Base-by-base conservation (phyloP, 2,888 invertebrate species). In the Euclidia mi region DNA sequence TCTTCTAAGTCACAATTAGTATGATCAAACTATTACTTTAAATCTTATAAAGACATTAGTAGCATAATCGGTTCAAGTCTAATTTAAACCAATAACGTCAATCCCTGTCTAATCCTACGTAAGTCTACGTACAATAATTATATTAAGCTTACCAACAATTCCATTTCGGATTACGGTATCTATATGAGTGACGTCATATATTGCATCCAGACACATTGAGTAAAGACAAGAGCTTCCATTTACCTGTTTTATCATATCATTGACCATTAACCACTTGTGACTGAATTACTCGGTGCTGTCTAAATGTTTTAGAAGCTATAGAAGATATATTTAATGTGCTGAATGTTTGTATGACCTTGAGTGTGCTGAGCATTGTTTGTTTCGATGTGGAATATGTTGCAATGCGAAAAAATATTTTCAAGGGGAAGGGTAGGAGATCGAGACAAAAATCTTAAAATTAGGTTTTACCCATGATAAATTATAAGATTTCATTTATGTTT, bases 141-240 rank as follows among this genome's bases (percentile, higher is more conserved):
- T 7, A 1, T 31, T 42, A 41, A 68, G 43, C 38, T 48, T 3
- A 0, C 10, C 12, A 32, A 51, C 31, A 67, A 56, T 58, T 48
- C 47, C 34, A 68, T 56, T 53, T 46, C 4, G 45, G 56, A 58
- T 58, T 38, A 55, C 20, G 2, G 37, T 44, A 37, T 29, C 46
- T 38, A 20, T 25, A 44, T 2, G 17, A 44, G 32, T 18, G 58
- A 61, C 61, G 66, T 74, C 71, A 70, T 17, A 42, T 42, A 11
- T 49, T 42, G n/a, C n/a, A 51, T 44, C 42, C 18, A 46, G 29
- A 59, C 45, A 28, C 0, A 1, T 25, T 47, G 35, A 60, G 58
- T 56, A 51, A 55, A 51, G n/a, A 20, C 35, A 41, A 71, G 56
- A 58, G 56, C 40, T 65, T 76, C 72, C 62, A 76, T 76, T 73